Conservation (phyloP, 2,113 vertebrate species). For the Manacus vitellinus region DNA sequence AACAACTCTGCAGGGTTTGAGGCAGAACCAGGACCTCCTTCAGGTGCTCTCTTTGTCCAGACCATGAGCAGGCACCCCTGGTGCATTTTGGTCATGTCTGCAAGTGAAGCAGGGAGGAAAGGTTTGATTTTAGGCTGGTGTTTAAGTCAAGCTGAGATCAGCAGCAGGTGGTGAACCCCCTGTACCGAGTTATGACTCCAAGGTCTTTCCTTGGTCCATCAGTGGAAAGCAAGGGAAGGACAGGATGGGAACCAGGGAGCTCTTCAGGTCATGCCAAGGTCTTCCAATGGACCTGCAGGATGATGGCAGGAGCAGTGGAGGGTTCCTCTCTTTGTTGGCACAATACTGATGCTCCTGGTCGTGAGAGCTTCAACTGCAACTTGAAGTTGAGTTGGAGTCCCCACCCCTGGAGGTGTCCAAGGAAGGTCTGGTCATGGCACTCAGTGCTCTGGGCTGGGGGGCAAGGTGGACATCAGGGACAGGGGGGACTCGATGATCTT, state of each 20-base stretch:
- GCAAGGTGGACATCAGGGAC: neutral
- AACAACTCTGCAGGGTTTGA: neutral
- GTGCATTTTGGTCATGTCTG: neutral
- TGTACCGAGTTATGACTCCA: no score
- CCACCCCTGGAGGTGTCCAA: neutral
- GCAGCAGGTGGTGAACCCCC: neutral
- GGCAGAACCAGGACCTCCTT: neutral
- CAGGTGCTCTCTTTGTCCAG: neutral
- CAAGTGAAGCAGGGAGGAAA: neutral
- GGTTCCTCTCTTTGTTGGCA: neutral
- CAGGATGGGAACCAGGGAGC: neutral
- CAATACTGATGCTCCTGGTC: neutral
- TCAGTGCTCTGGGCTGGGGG: neutral
- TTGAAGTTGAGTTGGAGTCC: neutral
- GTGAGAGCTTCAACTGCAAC: neutral
- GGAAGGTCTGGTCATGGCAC: fast-evolving
- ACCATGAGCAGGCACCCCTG: neutral
- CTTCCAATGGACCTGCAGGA: neutral
- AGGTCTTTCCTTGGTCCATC: neutral
- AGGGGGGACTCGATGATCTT: neutral
- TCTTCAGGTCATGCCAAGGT: neutral
- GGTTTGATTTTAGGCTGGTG: neutral
- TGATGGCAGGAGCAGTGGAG: neutral
- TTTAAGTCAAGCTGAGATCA: neutral
- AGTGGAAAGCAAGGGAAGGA: neutral